phyloP scores from a whole-genome alignment of 1,140 invertebrate genomes.

The Procambarus virginalis region DNA sequence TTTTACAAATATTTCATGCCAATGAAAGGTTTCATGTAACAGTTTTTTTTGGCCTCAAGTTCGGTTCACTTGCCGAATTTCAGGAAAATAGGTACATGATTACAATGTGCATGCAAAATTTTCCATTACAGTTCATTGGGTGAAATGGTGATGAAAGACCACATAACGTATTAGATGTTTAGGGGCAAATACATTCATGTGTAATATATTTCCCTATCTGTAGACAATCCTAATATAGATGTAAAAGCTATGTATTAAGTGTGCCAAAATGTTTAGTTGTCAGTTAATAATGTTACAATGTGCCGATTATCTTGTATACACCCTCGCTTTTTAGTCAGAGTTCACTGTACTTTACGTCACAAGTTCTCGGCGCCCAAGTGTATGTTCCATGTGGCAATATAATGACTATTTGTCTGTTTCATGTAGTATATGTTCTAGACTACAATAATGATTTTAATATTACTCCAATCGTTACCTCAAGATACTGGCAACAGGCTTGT shows the following conservation, averaged over 20 bases:
- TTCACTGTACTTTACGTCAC: conserved; percentile 54
- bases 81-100: not conserved
- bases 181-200: conserved; percentile 53
- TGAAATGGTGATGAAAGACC: conserved; percentile 44
- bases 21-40: not conserved
- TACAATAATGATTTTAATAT: conserved; percentile 53
- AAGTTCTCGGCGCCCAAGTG: conserved; percentile 49
- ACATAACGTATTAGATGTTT: conserved; percentile 43
- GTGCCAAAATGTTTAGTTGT: conserved; percentile 65
- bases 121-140: conserved; percentile 29
- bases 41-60: not conserved
- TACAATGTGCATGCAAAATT: not conserved
- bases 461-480: conserved; percentile 38
- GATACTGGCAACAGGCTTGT: conserved; percentile 36
- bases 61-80: not conserved
- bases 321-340: conserved; percentile 28
- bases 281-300: conserved; percentile 40
- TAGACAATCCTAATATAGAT: conserved; percentile 67
- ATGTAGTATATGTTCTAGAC: conserved; percentile 57
- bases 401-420: conserved; percentile 53
- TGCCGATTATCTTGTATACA: conserved; percentile 44
- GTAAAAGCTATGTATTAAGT: conserved; percentile 66
- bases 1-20: not conserved
- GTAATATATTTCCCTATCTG: conserved; percentile 63
- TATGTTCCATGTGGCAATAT: conserved; percentile 60